Percentiles rank a stretch among this genome's conserved stretches.
These are phyloP conservation scores for Potamarius usumacintae DNA, from an alignment of 2,113 vertebrate genomes.

Conservation along the genomic window DNA sequence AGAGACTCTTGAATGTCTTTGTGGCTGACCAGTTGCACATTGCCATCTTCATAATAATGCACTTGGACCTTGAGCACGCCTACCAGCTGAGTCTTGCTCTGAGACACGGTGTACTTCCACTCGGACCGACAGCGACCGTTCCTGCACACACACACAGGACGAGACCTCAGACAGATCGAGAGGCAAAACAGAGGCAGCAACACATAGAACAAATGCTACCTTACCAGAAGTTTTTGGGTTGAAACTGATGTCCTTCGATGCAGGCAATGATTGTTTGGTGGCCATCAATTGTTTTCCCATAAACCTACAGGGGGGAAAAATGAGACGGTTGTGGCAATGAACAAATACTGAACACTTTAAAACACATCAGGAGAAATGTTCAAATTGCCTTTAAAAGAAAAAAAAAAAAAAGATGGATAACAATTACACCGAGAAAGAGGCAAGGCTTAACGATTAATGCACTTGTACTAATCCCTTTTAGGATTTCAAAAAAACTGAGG, in stretches of 20 bases:
- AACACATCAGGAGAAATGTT: not conserved
- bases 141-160: slow-evolving; percentile 66
- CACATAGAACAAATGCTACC: slow-evolving; percentile 21
- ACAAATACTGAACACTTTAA: not conserved
- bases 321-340: slow-evolving; percentile 26
- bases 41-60: slow-evolving; percentile 97
- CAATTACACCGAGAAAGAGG: not conserved
- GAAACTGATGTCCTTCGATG: slow-evolving; percentile 95
- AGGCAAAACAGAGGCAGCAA: not conserved
- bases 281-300: slow-evolving; percentile 94
- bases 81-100: slow-evolving; percentile 82
- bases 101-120: slow-evolving; percentile 91
- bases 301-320: slow-evolving; percentile 76
- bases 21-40: slow-evolving; percentile 95
- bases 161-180: not conserved
- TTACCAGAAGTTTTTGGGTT: slow-evolving; percentile 97
- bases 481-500: not conserved
- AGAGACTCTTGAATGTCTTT: slow-evolving; percentile 90
- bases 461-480: not conserved
- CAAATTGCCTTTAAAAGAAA: not conserved
- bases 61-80: slow-evolving; percentile 95
- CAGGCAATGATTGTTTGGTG: slow-evolving; percentile 95
- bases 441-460: not conserved
- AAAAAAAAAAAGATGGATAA: not conserved
- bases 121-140: slow-evolving; percentile 93